Evolutionary conservation across 2,888 invertebrate genomes (phyloP).

Genomic region (Dicranocentrus wangi): DNA sequence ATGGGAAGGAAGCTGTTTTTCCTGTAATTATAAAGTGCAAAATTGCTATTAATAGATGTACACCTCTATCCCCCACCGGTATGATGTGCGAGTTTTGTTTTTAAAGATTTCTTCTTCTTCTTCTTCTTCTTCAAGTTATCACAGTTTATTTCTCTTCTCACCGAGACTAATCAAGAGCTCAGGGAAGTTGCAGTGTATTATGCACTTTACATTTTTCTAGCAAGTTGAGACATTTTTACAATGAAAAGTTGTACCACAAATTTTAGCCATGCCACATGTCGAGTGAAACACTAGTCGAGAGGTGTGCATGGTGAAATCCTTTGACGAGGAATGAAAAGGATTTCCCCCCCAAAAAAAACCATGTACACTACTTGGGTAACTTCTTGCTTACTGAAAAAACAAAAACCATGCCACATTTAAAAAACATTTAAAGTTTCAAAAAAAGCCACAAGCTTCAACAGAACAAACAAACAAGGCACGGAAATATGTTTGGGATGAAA

Average conservation of each 20-base stretch:
- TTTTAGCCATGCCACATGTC: too few relatives aligned
- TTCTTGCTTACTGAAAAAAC: background rate
- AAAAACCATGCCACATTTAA: slow-evolving; percentile 1
- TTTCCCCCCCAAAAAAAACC: background rate
- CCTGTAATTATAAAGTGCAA: slow-evolving; percentile 30
- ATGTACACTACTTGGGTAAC: slow-evolving; percentile 17
- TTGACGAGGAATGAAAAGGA: too few relatives aligned
- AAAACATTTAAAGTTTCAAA: background rate
- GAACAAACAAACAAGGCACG: slow-evolving; percentile 22
- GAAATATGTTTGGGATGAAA: slow-evolving; percentile 17
- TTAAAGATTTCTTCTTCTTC: slow-evolving; percentile 11
- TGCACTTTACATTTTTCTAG: too few relatives aligned
- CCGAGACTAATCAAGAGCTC: slow-evolving; percentile 22
- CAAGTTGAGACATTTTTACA: too few relatives aligned
- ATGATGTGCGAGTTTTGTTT: background rate
- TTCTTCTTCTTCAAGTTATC: too few relatives aligned
- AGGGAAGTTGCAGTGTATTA: background rate
- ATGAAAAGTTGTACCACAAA: too few relatives aligned
- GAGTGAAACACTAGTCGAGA: too few relatives aligned
- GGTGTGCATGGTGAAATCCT: too few relatives aligned
- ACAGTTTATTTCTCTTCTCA: slow-evolving; percentile 23
- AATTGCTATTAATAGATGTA: slow-evolving; percentile 31
- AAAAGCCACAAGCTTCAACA: slow-evolving; percentile 5
- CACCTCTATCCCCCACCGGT: slow-evolving; percentile 28
- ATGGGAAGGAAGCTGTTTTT: background rate